Evolutionary conservation across 2,888 invertebrate genomes (phyloP), one percentile per base, ranked within the genome.

Genomic region (Gisinianus flammeolus): DNA sequence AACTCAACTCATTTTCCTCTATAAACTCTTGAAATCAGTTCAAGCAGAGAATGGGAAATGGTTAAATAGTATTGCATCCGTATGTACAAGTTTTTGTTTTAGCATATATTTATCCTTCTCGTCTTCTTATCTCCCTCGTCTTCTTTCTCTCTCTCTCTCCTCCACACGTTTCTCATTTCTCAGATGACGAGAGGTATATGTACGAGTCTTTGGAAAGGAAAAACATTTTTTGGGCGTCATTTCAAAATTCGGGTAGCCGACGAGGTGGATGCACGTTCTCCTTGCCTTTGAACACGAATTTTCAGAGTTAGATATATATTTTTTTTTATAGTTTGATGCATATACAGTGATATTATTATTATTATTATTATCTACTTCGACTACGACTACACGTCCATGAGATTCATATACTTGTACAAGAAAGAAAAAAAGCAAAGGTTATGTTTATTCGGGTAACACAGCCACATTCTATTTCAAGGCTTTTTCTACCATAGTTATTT

Each of bases 1-100:
- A 26, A 8, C 26, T 24, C 62, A 35, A 35, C 5, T 35, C 35
- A 8, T 5, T 5, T 12, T 35, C 19, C 44, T 44, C 44, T 44
- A 12, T 6, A 44, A 44, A 2, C 54, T 44, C 71, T 5, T 16
- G 26, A 56, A 71, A 54, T 71, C 71, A 12, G 31, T 56, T 28
- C 71, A 71, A 19, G 28, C 28, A 62, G 62, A 28, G 10, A 62
- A 6, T 33, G 22, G 67, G 33, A 67, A 10, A 62, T 30, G 31
- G 28, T 2, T 16, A 67, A 67, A 52, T 71, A 28, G 71, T 35
- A 74, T 66, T 74, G 73, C 73, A 74, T 64, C 73, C 73, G 64
- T 62, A 62, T 73, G 58, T n/a, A 8, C 19, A n/a, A 24, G 10
- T 24, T 24, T 24, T 24, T 8, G 22, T 24, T 24, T 58, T 62